Conservation (phyloP, 2,888 invertebrate genomes). For the Agriopis marginaria region DNA sequence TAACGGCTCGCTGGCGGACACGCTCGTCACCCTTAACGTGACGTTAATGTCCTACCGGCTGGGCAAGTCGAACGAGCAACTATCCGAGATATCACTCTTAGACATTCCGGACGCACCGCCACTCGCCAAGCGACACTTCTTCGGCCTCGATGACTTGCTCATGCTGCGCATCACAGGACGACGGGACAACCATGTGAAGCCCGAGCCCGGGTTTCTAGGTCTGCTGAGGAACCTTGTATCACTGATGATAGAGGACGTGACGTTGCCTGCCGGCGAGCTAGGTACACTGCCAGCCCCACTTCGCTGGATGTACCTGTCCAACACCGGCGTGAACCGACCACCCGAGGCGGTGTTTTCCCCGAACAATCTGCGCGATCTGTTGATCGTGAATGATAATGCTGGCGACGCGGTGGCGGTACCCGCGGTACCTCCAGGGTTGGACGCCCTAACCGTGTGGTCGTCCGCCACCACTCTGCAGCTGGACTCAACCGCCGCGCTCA, state of each 20-base stretch:
- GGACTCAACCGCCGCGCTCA: not conserved
- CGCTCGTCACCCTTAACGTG: not conserved
- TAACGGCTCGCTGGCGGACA: not conserved
- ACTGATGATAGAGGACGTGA: not conserved
- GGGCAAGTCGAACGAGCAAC: not conserved
- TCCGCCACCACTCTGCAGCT: too few species aligned
- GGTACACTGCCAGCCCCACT: not conserved
- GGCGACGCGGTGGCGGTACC: too few species aligned
- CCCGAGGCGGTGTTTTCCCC: not conserved
- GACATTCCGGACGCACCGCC: not conserved
- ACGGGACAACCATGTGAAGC: not conserved
- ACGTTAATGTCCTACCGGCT: not conserved
- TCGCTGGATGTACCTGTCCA: not conserved
- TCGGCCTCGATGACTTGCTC: not conserved
- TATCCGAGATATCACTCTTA: not conserved
- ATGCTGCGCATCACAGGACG: too few species aligned
- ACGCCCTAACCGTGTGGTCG: too few species aligned
- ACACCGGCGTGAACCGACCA: not conserved
- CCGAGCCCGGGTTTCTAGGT: not conserved
- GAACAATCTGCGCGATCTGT: too few species aligned
- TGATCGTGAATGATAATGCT: too few species aligned
- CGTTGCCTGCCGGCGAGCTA: not conserved
- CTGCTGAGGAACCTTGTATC: not conserved
- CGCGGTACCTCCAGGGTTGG: too few species aligned
- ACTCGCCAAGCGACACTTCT: not conserved